phyloP scores from a whole-genome alignment of 2,113 vertebrate genomes.

The Zapus hudsonius region DNA sequence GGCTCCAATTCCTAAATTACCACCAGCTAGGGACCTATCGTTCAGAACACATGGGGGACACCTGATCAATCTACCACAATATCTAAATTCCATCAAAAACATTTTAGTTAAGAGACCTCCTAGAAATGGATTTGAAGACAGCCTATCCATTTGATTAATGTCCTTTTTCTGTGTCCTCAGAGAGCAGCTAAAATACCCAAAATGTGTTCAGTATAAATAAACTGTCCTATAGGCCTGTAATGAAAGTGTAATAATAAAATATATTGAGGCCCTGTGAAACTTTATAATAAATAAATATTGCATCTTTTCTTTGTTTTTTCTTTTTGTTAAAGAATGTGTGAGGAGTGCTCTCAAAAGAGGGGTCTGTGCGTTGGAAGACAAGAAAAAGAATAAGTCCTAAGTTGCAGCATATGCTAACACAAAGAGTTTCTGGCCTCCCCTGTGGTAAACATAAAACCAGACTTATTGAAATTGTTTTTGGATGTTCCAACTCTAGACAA shows the following conservation, averaged over 20 bases:
- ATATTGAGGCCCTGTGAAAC: background rate
- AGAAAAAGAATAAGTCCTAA: background rate
- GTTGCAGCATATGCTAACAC: background rate
- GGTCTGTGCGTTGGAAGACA: background rate
- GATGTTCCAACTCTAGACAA: background rate
- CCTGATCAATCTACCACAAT: no score
- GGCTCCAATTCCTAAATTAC: no score
- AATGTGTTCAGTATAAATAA: background rate
- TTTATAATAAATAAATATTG: background rate
- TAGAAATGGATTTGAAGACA: background rate
- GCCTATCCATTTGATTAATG: background rate
- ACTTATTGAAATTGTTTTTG: slow-evolving; percentile 23
- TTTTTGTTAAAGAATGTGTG: background rate
- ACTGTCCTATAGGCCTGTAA: background rate
- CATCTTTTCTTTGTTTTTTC: background rate
- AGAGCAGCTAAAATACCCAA: background rate
- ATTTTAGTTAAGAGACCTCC: background rate
- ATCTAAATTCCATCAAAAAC: background rate
- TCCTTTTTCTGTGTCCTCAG: background rate
- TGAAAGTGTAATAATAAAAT: background rate
- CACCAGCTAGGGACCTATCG: no score
- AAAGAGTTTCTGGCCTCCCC: background rate
- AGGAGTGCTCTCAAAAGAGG: background rate
- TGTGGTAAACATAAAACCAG: background rate
- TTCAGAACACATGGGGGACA: no score